Evolutionary conservation across 2,113 vertebrate genomes (phyloP).

Genomic region (Desmodus rotundus): DNA sequence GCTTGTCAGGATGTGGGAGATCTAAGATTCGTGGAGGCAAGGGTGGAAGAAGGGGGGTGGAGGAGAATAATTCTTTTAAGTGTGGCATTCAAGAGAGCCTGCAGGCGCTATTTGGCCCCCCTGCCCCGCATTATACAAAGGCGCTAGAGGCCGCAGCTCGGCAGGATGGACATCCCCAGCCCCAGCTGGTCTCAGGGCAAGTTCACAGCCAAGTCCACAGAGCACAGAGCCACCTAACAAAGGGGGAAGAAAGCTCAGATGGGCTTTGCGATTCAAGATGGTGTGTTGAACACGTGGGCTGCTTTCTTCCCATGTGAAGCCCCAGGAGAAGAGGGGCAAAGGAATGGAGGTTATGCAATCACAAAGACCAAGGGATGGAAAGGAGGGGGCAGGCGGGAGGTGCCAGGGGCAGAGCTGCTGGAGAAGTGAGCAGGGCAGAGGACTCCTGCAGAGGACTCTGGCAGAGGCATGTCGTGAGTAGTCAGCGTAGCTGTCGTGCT

Average conservation of each 20-base stretch:
- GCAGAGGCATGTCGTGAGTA: neutral
- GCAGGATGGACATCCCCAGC: fast-evolving
- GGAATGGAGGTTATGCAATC: neutral
- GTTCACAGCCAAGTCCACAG: neutral
- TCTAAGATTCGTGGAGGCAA: fast-evolving
- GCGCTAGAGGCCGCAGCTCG: fast-evolving
- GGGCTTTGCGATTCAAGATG: neutral
- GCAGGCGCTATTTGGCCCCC: fast-evolving
- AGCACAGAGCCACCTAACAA: neutral
- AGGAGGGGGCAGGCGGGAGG: neutral
- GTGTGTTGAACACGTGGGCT: neutral
- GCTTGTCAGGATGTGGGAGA: neutral
- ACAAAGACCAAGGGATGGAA: neutral
- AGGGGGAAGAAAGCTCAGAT: neutral
- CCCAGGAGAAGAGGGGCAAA: neutral
- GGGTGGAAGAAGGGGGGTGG: neutral
- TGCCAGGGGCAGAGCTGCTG: neutral
- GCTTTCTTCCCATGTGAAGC: neutral
- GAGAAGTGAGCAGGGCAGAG: neutral
- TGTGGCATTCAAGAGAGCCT: neutral
- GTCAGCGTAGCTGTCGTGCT: fast-evolving
- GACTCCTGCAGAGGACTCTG: fast-evolving
- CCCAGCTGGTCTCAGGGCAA: neutral
- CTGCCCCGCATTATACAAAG: fast-evolving
- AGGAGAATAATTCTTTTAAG: no score